Base-by-base conservation (phyloP, 2,113 vertebrate species). In the Lepus americanus region DNA sequence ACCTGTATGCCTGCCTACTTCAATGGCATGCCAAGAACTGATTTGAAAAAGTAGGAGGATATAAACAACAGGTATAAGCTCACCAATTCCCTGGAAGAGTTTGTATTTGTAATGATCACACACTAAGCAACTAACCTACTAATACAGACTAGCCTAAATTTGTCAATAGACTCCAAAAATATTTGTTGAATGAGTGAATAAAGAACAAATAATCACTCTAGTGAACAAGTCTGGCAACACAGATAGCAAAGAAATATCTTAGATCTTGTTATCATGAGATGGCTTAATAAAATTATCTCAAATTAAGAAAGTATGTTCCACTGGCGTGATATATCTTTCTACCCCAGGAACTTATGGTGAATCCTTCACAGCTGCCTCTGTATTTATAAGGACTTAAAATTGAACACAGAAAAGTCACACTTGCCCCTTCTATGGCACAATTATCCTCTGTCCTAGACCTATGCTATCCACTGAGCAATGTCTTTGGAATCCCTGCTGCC, bases 101-200 rank as follows among this genome's bases (percentile, higher is more conserved):
- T 94, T 72, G 39, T 8, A 94, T 90, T 66, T 94, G 59, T 14
- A 4, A 8, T 92, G 22, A 91, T 10, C 0, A 61, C 20, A 91
- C 27, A 74, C 29, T 55, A 78, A 51, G 76, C 11, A 92, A 82
- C 73, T 39, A 69, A 69, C 63, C 77, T 74, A 39, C 23, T n/a
- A 90, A 44, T 3, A 29, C 27, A 77, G 39, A 77, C 11, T 77
- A 66, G 2, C n/a, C 25, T 82, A 31, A 51, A 53, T 44, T 59
- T 17, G 31, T 11, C 14, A 85, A 81, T 39, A 9, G 11, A 55
- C 22, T 87, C 10, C 55, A 76, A 87, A 94, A 87, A 51, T 81
- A 93, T 67, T 53, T 95, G 25, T 59, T 66, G 73, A 88, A 80
- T 61, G 59, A 95, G 23, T 89, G 80, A 80, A 77, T 4, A 44